Conservation (phyloP, 2,888 invertebrate species). For the Apamea epomidion region DNA sequence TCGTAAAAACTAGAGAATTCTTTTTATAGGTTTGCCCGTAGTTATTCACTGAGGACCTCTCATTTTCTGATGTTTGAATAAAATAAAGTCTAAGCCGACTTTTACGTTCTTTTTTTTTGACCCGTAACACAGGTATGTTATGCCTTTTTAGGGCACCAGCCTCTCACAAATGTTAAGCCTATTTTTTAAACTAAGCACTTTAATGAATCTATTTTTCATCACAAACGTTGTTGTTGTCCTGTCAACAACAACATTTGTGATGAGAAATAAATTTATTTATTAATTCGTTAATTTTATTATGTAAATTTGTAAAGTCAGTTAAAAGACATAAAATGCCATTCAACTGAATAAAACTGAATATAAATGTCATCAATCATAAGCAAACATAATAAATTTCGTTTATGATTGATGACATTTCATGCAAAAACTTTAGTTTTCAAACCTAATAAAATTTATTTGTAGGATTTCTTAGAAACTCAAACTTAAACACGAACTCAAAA, state of each 20-base stretch:
- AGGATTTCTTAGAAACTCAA: constrained; percentile 5
- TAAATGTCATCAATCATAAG: background rate
- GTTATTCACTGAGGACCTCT: background rate
- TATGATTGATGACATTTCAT: constrained; percentile 24
- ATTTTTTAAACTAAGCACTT: too few species aligned
- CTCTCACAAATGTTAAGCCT: too few species aligned
- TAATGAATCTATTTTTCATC: too few species aligned
- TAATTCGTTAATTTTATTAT: too few species aligned
- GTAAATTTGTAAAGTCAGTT: constrained; percentile 9
- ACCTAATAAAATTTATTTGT: background rate
- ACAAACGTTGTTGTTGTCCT: too few species aligned
- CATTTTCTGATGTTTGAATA: constrained; percentile 8
- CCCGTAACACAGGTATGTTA: too few species aligned
- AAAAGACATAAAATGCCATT: background rate
- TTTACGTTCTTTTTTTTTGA: background rate
- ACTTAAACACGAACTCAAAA: background rate
- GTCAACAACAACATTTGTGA: too few species aligned
- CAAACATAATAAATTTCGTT: background rate
- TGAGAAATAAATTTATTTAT: too few species aligned
- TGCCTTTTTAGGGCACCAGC: too few species aligned
- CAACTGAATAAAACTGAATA: too few species aligned
- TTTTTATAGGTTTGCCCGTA: background rate
- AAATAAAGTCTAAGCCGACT: background rate
- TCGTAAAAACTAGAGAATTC: constrained; percentile 15
- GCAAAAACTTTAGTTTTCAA: constrained; percentile 1